These are phyloP conservation scores for Formica exsecta DNA, from an alignment of 1,140 invertebrate species.

Conservation along the genomic window DNA sequence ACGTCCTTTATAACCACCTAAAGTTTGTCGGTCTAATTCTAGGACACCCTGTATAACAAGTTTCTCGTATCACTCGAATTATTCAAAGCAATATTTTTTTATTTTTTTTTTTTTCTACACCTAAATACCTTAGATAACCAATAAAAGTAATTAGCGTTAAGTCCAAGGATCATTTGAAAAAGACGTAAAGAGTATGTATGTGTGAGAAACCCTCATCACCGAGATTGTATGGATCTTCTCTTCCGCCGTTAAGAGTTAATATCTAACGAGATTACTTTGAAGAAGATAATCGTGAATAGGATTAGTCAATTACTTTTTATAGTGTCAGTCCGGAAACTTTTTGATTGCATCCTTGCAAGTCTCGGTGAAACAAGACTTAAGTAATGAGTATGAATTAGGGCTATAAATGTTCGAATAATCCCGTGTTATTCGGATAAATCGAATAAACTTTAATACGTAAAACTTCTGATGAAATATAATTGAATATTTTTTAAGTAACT, in stretches of 20 bases:
- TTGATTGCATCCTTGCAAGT: slow-evolving; percentile 5
- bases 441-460: slow-evolving; percentile 10
- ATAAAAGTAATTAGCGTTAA: neutral
- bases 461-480: neutral
- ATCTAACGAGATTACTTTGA: neutral
- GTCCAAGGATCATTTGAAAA: neutral
- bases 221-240: neutral
- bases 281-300: neutral
- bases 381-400: neutral
- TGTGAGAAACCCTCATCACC: neutral
- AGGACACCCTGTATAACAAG: no score
- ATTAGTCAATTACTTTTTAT: slow-evolving; percentile 27
- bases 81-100: neutral
- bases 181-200: neutral
- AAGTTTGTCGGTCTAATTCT: no score
- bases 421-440: slow-evolving; percentile 17
- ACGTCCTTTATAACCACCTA: no score
- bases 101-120: neutral
- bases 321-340: slow-evolving; percentile 21
- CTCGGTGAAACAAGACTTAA: neutral
- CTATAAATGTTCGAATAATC: slow-evolving; percentile 4
- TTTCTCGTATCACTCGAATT: neutral
- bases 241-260: neutral
- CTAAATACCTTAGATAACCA: neutral
- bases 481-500: slow-evolving; percentile 16